Evolutionary conservation across 2,113 vertebrate genomes (phyloP), one percentile per base, ranked within the genome.

Genomic region (Paramisgurnus dabryanus): DNA sequence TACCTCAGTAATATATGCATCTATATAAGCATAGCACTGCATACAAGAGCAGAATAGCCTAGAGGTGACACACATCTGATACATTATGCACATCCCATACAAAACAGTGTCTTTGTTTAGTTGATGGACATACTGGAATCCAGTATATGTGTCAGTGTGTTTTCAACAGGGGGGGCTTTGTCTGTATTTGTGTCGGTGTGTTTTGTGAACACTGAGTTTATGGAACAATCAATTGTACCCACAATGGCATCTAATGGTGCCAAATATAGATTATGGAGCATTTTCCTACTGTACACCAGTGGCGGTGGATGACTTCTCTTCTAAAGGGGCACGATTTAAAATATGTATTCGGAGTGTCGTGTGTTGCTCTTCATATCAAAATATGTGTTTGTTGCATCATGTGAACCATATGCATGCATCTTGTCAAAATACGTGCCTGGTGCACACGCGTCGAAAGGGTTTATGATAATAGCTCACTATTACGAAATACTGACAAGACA

Each of bases 151-250:
- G 83, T 83, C 67, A 85, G 66, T 86, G 80, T 86, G 86, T 73
- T 40, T 61, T 71, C 77, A 64, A 11, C 50, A 63, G 41, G 4
- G 45, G 45, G 43, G 7, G 55, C 75, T 7, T 75, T 58, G 45
- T n/a, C 49, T 41, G 6, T 66, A 61, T 67, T 34, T 80, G 72
- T 85, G 71, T 71, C 71, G 55, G 40, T 76, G 45, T 78, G 79
- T 45, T 41, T 13, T 67, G 39, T 45, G 65, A 64, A n/a, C 41
- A 53, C 17, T 83, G 27, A 73, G 72, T 55, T 73, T 85, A 79
- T 80, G 81, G 71, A 79, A 85, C 82, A 66, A 82, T 84, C 58
- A 79, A 87, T 85, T 85, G 85, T 83, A 67, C 60, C 81, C 15
- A 53, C 15, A 13, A 53, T 53, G 12, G 11, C 15, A 13, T 17